These are phyloP conservation scores for Ectemnius lituratus DNA, from an alignment of 2,888 invertebrate genomes.

Conservation along the genomic window DNA sequence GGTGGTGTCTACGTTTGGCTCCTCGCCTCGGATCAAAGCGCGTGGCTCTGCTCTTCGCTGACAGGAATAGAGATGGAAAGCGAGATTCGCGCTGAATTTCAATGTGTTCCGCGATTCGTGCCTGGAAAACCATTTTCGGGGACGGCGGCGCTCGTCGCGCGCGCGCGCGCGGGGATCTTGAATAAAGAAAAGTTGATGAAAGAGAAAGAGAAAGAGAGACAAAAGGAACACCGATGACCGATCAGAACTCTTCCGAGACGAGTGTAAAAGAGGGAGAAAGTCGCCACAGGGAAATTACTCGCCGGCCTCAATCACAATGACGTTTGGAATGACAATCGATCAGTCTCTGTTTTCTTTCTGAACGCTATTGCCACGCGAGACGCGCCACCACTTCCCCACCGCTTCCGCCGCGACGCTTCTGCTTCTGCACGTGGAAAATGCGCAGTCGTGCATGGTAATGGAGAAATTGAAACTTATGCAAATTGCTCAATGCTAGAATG, in stretches of 20 bases:
- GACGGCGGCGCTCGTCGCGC: background rate
- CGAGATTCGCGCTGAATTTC: conserved; percentile 75
- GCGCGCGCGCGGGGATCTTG: conserved; percentile 11
- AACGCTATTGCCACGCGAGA: conserved; percentile 8
- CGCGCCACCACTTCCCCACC: background rate
- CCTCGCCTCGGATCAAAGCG: conserved; percentile 61
- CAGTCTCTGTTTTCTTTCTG: background rate
- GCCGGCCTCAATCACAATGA: conserved; percentile 2
- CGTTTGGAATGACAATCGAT: conserved; percentile 19
- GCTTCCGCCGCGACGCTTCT: background rate
- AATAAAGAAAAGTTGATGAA: conserved; percentile 12
- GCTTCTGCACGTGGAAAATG: conserved; percentile 40
- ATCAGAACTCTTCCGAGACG: background rate
- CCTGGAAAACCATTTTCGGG: conserved; percentile 69
- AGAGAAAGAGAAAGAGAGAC: background rate
- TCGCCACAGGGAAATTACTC: conserved; percentile 15
- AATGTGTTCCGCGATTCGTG: conserved; percentile 72
- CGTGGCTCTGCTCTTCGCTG: conserved; percentile 54
- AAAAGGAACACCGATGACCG: background rate
- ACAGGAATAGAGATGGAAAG: conserved; percentile 76
- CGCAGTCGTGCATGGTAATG: conserved; percentile 37
- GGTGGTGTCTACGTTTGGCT: conserved; percentile 51
- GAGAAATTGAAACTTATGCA: conserved; percentile 41
- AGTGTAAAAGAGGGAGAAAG: background rate
- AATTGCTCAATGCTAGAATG: conserved; percentile 10